Evolutionary conservation across 2,113 vertebrate genomes (phyloP).

Genomic region (Burhinus bistriatus): DNA sequence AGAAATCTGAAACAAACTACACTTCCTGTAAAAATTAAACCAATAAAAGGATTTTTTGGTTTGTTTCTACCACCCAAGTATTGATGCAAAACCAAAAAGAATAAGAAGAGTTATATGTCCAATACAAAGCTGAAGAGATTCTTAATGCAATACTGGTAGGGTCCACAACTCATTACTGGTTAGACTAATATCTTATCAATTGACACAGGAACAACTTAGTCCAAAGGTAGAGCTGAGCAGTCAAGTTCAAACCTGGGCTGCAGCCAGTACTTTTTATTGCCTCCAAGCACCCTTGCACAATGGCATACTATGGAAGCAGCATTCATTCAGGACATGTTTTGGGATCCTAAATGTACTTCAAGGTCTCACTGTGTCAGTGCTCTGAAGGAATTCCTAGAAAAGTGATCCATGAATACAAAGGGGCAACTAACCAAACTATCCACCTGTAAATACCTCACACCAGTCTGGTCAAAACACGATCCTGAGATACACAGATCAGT

Average conservation of each 20-base stretch:
- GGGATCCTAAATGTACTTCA: not conserved
- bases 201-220: not conserved
- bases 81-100: not conserved
- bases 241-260: not conserved
- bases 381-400: not conserved
- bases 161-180: not conserved
- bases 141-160: not conserved
- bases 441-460: not conserved
- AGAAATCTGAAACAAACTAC: not conserved
- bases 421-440: not conserved
- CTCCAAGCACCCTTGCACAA: not conserved
- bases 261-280: not conserved
- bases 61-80: not conserved
- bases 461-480: not conserved
- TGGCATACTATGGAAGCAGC: not conserved
- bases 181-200: not conserved
- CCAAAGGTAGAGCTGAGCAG: not conserved
- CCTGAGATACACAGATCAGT: not conserved
- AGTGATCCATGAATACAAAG: not conserved
- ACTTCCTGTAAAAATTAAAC: not conserved
- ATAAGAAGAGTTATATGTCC: not conserved
- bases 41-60: not conserved
- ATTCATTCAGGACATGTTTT: too few relatives aligned
- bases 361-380: accelerated
- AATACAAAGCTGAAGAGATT: not conserved